Conservation (phyloP, 2,113 vertebrate species). For the Drymodes brunneopygia region DNA sequence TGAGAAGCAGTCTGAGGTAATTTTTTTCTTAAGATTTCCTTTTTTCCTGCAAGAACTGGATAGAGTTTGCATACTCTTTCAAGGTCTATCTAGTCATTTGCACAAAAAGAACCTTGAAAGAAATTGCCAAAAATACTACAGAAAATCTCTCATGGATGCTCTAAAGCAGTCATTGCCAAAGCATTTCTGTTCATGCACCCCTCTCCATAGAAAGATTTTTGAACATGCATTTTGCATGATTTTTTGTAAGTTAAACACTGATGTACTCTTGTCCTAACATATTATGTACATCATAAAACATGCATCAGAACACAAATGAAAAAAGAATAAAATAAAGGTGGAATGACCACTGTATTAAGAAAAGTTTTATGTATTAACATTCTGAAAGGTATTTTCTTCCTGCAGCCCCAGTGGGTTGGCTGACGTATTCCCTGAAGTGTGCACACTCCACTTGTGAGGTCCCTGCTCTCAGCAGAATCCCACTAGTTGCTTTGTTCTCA, state of each 20-base stretch:
- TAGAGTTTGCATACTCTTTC: background rate
- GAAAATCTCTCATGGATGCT: background rate
- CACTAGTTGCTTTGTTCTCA: background rate
- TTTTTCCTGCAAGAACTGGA: background rate
- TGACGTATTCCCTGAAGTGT: rapidly evolving
- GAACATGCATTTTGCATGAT: background rate
- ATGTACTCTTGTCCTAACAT: background rate
- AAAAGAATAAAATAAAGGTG: background rate
- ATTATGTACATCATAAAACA: background rate
- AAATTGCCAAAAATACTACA: background rate
- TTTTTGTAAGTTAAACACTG: background rate
- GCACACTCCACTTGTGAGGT: background rate
- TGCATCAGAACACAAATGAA: background rate
- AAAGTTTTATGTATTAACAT: background rate
- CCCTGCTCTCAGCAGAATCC: background rate
- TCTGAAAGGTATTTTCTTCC: background rate
- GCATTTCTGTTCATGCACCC: background rate
- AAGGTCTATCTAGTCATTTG: background rate
- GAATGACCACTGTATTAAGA: background rate
- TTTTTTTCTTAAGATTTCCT: background rate
- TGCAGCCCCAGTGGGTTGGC: rapidly evolving
- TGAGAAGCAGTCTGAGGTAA: background rate
- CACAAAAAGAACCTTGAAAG: background rate
- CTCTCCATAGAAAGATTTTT: background rate
- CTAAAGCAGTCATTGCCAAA: background rate